A percentile compares a stretch with the other conserved stretches of the same genome.
These are phyloP conservation scores for Bovichtus diacanthus DNA, from an alignment of 2,797 vertebrate species.

Conservation along the genomic window DNA sequence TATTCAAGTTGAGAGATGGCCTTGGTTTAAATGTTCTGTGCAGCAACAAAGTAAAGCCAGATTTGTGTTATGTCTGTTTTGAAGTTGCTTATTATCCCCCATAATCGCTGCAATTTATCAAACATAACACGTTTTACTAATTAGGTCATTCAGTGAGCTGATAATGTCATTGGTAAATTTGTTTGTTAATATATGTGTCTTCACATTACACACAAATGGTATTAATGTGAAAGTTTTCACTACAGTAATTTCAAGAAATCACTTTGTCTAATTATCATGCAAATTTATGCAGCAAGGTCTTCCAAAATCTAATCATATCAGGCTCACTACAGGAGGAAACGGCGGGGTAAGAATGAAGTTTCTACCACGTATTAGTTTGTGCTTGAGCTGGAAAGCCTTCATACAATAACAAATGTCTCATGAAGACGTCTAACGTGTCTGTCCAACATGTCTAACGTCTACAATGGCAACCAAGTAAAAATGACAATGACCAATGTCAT, in stretches of 20 bases:
- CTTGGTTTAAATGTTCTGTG: constrained; percentile 9
- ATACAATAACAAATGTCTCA: not conserved
- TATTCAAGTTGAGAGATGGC: not conserved
- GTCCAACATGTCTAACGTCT: not conserved
- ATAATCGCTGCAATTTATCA: constrained; percentile 13
- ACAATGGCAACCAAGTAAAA: not conserved
- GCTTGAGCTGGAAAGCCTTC: not conserved
- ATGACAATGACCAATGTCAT: not conserved
- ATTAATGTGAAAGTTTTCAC: not conserved
- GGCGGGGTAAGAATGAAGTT: not conserved
- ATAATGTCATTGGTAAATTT: not conserved
- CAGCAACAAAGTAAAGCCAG: constrained; percentile 9
- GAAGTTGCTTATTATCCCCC: not conserved
- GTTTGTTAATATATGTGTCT: not conserved
- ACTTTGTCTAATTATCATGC: constrained; percentile 7
- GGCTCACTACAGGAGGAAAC: not conserved
- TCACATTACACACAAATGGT: not conserved
- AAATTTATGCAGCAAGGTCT: constrained; percentile 16
- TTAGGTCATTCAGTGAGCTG: not conserved
- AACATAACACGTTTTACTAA: constrained; percentile 18
- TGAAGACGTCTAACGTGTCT: not conserved
- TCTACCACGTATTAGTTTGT: not conserved
- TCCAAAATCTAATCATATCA: constrained; percentile 11
- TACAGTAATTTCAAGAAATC: constrained; percentile 8
- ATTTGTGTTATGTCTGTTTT: not conserved